Evolutionary conservation across 2,888 invertebrate genomes (phyloP), one percentile per base, ranked within the genome.

Genomic region (Lithophane ornitopus): DNA sequence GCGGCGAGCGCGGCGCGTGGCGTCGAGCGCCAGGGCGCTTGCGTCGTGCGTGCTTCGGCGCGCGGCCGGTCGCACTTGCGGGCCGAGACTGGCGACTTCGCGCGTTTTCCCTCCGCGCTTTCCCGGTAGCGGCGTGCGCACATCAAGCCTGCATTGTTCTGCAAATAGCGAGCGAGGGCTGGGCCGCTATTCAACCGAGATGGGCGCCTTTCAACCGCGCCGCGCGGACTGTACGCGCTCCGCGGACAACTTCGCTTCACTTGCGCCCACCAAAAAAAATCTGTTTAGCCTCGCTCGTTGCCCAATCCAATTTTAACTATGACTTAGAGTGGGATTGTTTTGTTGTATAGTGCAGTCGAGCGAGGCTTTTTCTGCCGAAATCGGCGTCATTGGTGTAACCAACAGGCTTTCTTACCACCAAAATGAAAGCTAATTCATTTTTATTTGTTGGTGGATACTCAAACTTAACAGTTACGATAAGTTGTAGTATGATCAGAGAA

Each of bases 111-210:
- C 95, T 94, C 93, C 94, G 92, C 95, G 94, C 93, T 96, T 96
- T 95, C 96, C 96, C 95, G 91, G 91, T 91, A 90, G 91, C 93
- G 94, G 94, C 95, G 95, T 95, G 96, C 96, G 96, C 96, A 95
- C 94, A 94, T 94, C 94, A 95, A 95, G 93, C 95, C 95, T 95
- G 94, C 93, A 95, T 94, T 96, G 95, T 95, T 95, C 96, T 94
- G 94, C 95, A 95, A 95, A 96, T 95, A 95, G 95, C 94, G 91
- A 85, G 88, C 89, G 91, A 94, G 94, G 95, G 95, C 93, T 94
- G 92, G 94, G 94, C 92, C 91, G 91, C 93, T 94, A 91, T 93
- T 94, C 94, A 91, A 87, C 90, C 92, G 89, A 88, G 87, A 87
- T 87, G 87, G 75, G 85, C 66, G 76, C 88, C 88, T 87, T 87